Percentiles rank a stretch among this genome's conserved stretches.
phyloP scores from a whole-genome alignment of 2,888 invertebrate species.

The Bursaphelenchus okinawaensis region DNA sequence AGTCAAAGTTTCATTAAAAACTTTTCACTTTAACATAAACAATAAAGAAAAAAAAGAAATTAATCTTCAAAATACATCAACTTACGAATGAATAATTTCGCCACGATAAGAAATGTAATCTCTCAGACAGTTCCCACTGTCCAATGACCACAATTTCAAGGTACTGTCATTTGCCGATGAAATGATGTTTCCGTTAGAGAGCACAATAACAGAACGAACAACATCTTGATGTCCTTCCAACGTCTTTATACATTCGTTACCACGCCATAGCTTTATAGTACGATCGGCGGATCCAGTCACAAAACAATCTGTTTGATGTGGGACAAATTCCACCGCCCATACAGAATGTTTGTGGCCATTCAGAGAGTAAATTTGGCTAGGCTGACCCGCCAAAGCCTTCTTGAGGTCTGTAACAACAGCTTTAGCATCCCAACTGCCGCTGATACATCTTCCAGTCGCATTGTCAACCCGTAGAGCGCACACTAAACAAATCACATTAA shows the following conservation, averaged over 20 bases:
- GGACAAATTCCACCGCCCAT: constrained; percentile 67
- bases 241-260: constrained; percentile 65
- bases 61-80: neutral
- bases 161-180: constrained; percentile 88
- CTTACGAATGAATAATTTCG: constrained; percentile 47
- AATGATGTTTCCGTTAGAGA: constrained; percentile 72
- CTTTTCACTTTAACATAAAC: too few relatives aligned
- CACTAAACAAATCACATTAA: too few relatives aligned
- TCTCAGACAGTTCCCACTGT: constrained; percentile 65
- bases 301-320: constrained; percentile 59
- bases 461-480: constrained; percentile 13
- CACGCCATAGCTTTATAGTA: constrained; percentile 76
- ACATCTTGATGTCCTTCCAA: constrained; percentile 73
- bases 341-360: constrained; percentile 70
- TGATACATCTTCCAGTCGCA: constrained; percentile 12
- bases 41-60: neutral
- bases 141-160: constrained; percentile 74
- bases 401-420: constrained; percentile 1
- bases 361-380: constrained; percentile 60
- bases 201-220: constrained; percentile 73
- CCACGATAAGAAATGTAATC: constrained; percentile 27
- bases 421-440: constrained; percentile 1
- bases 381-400: neutral
- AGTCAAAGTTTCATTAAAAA: neutral
- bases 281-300: constrained; percentile 90